Percentiles rank a stretch among this genome's conserved stretches.
phyloP scores from a whole-genome alignment of 2,797 vertebrate species.

The Pseudotriccus pelzelni region DNA sequence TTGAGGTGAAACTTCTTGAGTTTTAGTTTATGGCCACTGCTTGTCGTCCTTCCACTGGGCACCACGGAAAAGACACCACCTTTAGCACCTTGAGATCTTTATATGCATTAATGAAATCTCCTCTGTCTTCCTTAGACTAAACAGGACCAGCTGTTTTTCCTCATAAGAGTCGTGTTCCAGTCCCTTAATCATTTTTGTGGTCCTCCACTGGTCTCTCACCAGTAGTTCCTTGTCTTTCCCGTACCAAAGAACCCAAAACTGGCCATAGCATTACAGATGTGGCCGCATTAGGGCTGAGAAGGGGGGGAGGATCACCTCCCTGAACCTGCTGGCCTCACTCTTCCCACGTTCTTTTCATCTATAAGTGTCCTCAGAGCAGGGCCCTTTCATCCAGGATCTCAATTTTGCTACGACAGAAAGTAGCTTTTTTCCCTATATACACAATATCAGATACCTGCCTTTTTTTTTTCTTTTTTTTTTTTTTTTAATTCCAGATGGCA shows the following conservation, averaged over 20 bases:
- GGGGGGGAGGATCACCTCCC: neutral
- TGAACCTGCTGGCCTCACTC: neutral
- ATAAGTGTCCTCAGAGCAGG: accelerated
- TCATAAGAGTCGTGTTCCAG: neutral
- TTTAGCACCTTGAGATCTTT: neutral
- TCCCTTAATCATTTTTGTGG: neutral
- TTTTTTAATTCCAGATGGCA: neutral
- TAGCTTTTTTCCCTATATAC: neutral
- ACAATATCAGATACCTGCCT: neutral
- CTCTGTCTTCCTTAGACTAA: neutral
- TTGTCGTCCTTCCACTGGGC: neutral
- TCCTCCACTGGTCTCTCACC: neutral
- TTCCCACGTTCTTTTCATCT: neutral
- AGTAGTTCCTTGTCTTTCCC: neutral
- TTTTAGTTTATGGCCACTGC: neutral
- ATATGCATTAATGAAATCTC: neutral
- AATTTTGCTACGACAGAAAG: neutral
- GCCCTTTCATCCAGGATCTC: neutral
- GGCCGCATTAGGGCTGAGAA: accelerated
- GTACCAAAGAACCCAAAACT: neutral
- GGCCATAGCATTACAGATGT: neutral
- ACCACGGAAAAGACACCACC: neutral
- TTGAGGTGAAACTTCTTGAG: neutral
- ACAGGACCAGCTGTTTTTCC: neutral
- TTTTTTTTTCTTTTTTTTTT: neutral